Base-by-base conservation (phyloP, 2,113 vertebrate genomes). In the Macheiramphus alcinus region DNA sequence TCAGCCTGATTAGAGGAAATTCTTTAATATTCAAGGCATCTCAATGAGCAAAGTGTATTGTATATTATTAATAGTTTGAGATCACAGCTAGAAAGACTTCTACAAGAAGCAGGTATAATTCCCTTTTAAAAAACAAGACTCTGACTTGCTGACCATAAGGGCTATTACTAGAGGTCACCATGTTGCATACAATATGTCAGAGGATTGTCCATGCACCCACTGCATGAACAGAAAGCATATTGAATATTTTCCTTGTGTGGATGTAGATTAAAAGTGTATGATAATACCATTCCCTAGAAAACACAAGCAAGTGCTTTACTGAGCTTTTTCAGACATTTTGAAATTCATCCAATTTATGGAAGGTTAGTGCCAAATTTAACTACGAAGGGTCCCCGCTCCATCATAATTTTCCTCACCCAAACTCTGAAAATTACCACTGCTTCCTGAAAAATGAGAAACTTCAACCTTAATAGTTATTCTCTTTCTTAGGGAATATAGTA, bases 1-100 rank as follows among this genome's bases (percentile, higher is more conserved):
- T 97, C 20, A 86, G 16, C 3, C 38, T 94, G 43, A 63, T 92
- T 94, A 94, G 20, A 84, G 25, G 6, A 88, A 62, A 67, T 53
- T 81, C 22, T 83, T 96, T 88, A 81, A 71, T 86, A 96, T 95
- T 92, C 83, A 88, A 84, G 25, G 9, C 42, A 73, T 59, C 16
- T 34, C 50, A 76, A 76, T 43, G 34, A 86, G 13, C 42, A 91
- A 92, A 79, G 31, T 71, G 5, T 67, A 79, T 56, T 56, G 13
- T 75, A 65, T 73, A 45, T 71, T 84, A 70, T 21, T 73, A 90
- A 86, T 79, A 48, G 8, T 48, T 86, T 84, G 65, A 78, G 61
- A 92, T 55, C 11, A 94, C 13, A 68, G 15, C 9, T 86, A 81
- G 72, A 80, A 95, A 80, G 23, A 42, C 3, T 90, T 68, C 12